A percentile compares a stretch with the other conserved stretches of the same genome.
Evolutionary conservation across 2,888 invertebrate species (phyloP).

Genomic region (Eucriotettix oculatus): DNA sequence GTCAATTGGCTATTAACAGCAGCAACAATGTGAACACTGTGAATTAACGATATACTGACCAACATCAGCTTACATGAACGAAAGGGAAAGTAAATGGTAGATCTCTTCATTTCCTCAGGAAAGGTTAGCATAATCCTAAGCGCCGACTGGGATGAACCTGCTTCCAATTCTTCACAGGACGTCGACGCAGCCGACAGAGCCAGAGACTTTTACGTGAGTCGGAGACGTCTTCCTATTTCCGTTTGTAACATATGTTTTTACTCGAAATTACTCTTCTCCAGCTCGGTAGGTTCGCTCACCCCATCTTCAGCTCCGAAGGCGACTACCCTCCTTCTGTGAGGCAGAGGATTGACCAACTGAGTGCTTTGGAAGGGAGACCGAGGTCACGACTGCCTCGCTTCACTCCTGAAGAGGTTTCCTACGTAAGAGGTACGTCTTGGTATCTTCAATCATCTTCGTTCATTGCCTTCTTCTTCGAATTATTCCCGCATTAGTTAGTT

Average conservation of each 20-base stretch:
- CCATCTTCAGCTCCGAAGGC: slow-evolving; percentile 29
- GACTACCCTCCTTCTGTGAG: slow-evolving; percentile 35
- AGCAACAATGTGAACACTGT: too few species aligned
- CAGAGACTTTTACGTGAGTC: slow-evolving; percentile 11
- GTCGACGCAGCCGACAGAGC: background rate
- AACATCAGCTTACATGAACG: too few species aligned
- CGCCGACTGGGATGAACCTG: background rate
- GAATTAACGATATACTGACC: too few species aligned
- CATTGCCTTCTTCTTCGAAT: too few species aligned
- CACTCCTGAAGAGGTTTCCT: slow-evolving; percentile 34
- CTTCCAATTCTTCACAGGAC: background rate
- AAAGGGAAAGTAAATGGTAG: too few species aligned
- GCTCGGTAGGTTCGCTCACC: slow-evolving; percentile 30
- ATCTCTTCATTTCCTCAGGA: background rate
- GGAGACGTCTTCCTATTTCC: slow-evolving; percentile 30
- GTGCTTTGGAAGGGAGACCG: slow-evolving; percentile 24
- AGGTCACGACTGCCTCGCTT: slow-evolving; percentile 30
- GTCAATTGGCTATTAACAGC: too few species aligned
- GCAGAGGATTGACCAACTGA: slow-evolving; percentile 24
- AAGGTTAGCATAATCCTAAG: background rate
- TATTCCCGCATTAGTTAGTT: too few species aligned
- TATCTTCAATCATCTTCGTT: too few species aligned
- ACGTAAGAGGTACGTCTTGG: slow-evolving; percentile 23
- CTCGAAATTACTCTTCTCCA: slow-evolving; percentile 16
- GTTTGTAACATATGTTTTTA: slow-evolving; percentile 11